These are phyloP conservation scores for Melitaea athalia DNA, from an alignment of 2,888 invertebrate species.

Conservation along the genomic window DNA sequence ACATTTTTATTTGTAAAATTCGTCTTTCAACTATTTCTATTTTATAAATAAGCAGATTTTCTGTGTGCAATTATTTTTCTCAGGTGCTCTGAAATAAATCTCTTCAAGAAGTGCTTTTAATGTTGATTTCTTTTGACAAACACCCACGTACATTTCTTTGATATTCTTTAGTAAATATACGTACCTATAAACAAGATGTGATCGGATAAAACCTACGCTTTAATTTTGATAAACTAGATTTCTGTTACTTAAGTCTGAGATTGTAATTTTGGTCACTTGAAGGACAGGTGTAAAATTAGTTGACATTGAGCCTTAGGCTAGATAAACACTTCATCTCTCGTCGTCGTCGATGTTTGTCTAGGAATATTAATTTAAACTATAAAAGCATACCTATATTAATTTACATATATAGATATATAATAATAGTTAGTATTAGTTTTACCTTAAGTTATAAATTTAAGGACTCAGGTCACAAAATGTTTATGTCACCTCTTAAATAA, in stretches of 20 bases:
- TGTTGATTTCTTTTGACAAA: neutral
- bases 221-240: neutral
- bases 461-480: too few relatives aligned
- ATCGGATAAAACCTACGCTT: neutral
- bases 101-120: slow-evolving; percentile 1
- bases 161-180: neutral
- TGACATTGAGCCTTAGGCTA: too few relatives aligned
- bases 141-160: neutral
- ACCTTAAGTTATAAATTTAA: too few relatives aligned
- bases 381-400: too few relatives aligned
- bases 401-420: too few relatives aligned
- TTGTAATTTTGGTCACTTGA: too few relatives aligned
- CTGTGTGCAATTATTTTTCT: slow-evolving; percentile 1
- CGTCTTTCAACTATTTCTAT: neutral
- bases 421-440: too few relatives aligned
- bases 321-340: too few relatives aligned
- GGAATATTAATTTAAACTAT: too few relatives aligned
- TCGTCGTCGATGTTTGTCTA: too few relatives aligned
- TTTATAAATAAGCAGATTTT: neutral
- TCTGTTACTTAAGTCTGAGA: neutral
- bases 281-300: too few relatives aligned
- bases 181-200: neutral
- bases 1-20: neutral
- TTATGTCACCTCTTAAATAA: too few relatives aligned
- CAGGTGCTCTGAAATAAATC: neutral